phyloP scores from a whole-genome alignment of 2,888 invertebrate species.

The Dynastes tityus region DNA sequence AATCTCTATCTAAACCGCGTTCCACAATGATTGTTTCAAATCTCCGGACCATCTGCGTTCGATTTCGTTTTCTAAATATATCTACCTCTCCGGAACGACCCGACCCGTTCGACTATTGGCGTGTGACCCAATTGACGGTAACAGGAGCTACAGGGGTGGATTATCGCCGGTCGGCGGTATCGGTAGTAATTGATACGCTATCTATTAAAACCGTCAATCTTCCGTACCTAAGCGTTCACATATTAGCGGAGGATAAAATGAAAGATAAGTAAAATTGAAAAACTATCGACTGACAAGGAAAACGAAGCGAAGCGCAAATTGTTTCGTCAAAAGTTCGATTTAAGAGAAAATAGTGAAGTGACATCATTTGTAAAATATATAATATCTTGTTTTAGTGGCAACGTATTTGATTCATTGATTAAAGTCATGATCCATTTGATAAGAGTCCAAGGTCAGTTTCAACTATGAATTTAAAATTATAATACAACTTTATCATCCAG shows the following conservation, averaged over 20 bases:
- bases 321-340: neutral
- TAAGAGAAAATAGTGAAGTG: neutral
- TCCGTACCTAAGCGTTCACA: slow-evolving; percentile 24
- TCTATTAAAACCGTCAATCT: slow-evolving; percentile 37
- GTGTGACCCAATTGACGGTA: slow-evolving; percentile 32
- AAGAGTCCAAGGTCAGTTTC: no score
- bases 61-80: slow-evolving; percentile 24
- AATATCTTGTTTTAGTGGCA: no score
- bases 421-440: no score
- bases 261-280: slow-evolving; percentile 37
- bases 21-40: slow-evolving; percentile 35
- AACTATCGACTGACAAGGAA: neutral
- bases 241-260: slow-evolving; percentile 22
- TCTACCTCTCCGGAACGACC: neutral
- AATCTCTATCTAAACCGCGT: neutral
- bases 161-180: slow-evolving; percentile 27
- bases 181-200: slow-evolving; percentile 41
- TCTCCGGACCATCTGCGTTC: slow-evolving; percentile 34
- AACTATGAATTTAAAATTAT: no score
- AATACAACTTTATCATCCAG: no score
- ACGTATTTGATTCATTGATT: no score
- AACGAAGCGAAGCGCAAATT: neutral
- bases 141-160: neutral
- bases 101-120: slow-evolving; percentile 20
- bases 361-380: no score